These are phyloP conservation scores for Terrapene triunguis DNA, from an alignment of 2,113 vertebrate species.

Conservation along the genomic window DNA sequence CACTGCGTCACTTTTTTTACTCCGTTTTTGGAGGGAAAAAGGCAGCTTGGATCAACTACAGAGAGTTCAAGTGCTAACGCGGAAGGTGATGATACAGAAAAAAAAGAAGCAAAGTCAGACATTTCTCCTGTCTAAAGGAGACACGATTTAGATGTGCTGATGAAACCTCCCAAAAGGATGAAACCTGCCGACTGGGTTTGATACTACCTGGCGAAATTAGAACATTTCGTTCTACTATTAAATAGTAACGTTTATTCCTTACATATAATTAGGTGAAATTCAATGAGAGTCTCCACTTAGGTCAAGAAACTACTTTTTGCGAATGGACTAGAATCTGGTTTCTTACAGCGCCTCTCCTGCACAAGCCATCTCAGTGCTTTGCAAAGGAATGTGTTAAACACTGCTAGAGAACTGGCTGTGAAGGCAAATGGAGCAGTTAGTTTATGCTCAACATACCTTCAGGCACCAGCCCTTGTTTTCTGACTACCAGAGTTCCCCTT, in stretches of 20 bases:
- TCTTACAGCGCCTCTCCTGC: not conserved
- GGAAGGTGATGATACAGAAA: not conserved
- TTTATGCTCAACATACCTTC: not conserved
- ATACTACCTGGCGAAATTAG: not conserved
- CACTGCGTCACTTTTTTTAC: not conserved
- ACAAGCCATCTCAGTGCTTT: not conserved
- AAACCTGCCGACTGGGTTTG: not conserved
- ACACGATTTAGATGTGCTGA: not conserved
- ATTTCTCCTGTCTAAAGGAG: not conserved
- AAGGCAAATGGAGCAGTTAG: rapidly evolving
- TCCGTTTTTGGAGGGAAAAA: not conserved
- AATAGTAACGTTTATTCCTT: not conserved
- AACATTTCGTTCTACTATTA: not conserved
- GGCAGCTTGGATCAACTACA: not conserved
- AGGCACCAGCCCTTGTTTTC: not conserved
- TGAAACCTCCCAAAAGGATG: not conserved
- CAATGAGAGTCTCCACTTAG: conserved; percentile 26
- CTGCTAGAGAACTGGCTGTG: not conserved
- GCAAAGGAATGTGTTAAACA: not conserved
- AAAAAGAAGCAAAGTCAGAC: not conserved
- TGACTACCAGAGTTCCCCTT: conserved; percentile 7
- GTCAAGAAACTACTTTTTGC: rapidly evolving
- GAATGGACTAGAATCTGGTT: conserved; percentile 61
- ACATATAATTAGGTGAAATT: not conserved
- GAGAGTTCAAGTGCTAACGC: not conserved